These are phyloP conservation scores for Manis javanica DNA, from an alignment of 2,797 vertebrate genomes.

Conservation along the genomic window DNA sequence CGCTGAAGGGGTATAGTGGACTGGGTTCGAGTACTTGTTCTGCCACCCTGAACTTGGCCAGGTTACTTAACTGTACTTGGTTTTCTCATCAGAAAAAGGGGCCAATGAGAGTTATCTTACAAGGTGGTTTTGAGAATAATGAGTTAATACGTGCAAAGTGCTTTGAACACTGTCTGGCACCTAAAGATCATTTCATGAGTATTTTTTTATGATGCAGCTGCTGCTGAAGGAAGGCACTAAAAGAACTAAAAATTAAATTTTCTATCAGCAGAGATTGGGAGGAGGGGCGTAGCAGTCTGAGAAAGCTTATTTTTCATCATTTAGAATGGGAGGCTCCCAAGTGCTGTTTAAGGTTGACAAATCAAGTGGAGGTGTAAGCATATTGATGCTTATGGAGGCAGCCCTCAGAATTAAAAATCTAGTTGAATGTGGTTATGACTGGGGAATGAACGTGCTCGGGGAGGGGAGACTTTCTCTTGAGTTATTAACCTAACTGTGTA, in stretches of 20 bases:
- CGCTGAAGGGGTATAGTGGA: neutral
- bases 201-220: neutral
- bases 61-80: neutral
- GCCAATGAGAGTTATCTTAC: neutral
- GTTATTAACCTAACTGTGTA: neutral
- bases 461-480: neutral
- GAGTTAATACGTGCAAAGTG: neutral
- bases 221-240: neutral
- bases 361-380: neutral
- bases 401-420: neutral
- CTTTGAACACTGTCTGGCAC: neutral
- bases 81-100: constrained; percentile 1
- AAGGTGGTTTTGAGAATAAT: neutral
- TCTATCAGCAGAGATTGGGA: neutral
- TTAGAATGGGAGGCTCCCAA: neutral
- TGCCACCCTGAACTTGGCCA: neutral
- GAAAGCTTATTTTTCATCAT: constrained; percentile 24
- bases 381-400: neutral
- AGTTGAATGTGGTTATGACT: neutral
- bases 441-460: neutral
- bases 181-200: neutral
- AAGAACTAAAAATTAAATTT: constrained; percentile 37
- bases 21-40: constrained; percentile 9
- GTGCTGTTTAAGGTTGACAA: constrained; percentile 9
- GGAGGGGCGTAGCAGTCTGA: neutral